A percentile compares a stretch with the other conserved stretches of the same genome.
Conservation (phyloP, 2,888 invertebrate species). For the Sinopyrophorus schimmeli region DNA sequence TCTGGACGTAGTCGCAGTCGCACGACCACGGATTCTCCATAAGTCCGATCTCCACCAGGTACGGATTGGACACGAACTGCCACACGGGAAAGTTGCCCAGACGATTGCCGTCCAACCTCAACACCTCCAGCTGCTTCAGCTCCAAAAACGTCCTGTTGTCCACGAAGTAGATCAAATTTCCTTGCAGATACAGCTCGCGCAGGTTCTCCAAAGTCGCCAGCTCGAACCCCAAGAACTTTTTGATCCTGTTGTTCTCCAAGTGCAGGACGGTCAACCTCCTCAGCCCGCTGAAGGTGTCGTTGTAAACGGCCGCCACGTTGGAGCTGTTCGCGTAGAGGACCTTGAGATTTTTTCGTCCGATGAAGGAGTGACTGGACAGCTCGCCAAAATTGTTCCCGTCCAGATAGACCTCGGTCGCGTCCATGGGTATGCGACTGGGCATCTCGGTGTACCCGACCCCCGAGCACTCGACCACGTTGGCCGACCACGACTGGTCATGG, state of each 20-base stretch:
- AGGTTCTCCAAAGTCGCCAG: slow-evolving; percentile 80
- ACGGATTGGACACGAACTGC: slow-evolving; percentile 82
- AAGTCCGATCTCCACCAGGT: slow-evolving; percentile 83
- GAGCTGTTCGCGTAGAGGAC: slow-evolving; percentile 88
- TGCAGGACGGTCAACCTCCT: slow-evolving; percentile 78
- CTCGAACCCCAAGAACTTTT: slow-evolving; percentile 79
- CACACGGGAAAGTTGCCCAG: slow-evolving; percentile 82
- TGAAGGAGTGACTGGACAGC: slow-evolving; percentile 85
- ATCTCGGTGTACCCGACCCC: slow-evolving; percentile 78
- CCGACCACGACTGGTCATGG: slow-evolving; percentile 91
- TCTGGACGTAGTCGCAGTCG: slow-evolving; percentile 81
- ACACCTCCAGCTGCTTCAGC: slow-evolving; percentile 79
- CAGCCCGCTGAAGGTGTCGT: slow-evolving; percentile 89
- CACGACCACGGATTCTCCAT: slow-evolving; percentile 89
- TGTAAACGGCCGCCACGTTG: slow-evolving; percentile 80
- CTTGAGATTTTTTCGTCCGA: slow-evolving; percentile 87
- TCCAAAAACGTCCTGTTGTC: slow-evolving; percentile 83
- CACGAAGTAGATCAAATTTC: slow-evolving; percentile 80
- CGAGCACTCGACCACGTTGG: slow-evolving; percentile 91
- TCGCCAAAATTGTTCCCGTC: slow-evolving; percentile 90
- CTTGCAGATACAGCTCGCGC: slow-evolving; percentile 84
- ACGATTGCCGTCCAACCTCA: slow-evolving; percentile 83
- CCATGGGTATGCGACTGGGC: slow-evolving; percentile 90
- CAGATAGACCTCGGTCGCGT: slow-evolving; percentile 91
- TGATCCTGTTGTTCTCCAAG: slow-evolving; percentile 84